These are phyloP conservation scores for Tenthredo amoena DNA, from an alignment of 2,888 invertebrate genomes.

Conservation along the genomic window DNA sequence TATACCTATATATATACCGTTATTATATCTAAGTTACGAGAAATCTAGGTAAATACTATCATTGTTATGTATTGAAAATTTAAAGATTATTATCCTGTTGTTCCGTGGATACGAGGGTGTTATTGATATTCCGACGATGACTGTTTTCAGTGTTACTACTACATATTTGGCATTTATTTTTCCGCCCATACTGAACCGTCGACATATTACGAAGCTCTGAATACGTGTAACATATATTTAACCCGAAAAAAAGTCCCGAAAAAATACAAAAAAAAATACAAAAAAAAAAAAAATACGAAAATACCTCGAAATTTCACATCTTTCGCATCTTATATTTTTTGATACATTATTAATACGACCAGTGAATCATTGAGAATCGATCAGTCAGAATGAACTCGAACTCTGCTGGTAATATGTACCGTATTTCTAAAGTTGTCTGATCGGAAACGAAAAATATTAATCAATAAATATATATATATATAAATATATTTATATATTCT, in stretches of 20 bases:
- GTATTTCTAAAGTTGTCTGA: not conserved
- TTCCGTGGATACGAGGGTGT: slow-evolving; percentile 1
- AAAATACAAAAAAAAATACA: not conserved
- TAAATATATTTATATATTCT: not conserved
- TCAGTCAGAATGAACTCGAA: not conserved
- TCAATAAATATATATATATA: not conserved
- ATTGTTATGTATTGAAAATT: slow-evolving; percentile 47
- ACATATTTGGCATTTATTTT: not conserved
- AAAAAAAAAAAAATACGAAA: not conserved
- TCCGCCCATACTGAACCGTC: not conserved
- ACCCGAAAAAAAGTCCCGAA: not conserved
- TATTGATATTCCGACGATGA: slow-evolving; percentile 12
- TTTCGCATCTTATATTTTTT: slow-evolving; percentile 20
- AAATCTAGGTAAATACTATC: slow-evolving; percentile 17
- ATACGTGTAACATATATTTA: not conserved
- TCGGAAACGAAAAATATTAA: not conserved
- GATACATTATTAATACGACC: not conserved
- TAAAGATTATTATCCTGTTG: slow-evolving; percentile 30
- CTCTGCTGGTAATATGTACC: not conserved
- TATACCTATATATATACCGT: not conserved
- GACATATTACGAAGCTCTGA: not conserved
- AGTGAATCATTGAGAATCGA: not conserved
- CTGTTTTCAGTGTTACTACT: slow-evolving; percentile 14
- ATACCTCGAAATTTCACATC: slow-evolving; percentile 24
- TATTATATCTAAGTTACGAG: not conserved